phyloP scores from a whole-genome alignment of 1,140 invertebrate species.

The Rhizoglyphus robini region DNA sequence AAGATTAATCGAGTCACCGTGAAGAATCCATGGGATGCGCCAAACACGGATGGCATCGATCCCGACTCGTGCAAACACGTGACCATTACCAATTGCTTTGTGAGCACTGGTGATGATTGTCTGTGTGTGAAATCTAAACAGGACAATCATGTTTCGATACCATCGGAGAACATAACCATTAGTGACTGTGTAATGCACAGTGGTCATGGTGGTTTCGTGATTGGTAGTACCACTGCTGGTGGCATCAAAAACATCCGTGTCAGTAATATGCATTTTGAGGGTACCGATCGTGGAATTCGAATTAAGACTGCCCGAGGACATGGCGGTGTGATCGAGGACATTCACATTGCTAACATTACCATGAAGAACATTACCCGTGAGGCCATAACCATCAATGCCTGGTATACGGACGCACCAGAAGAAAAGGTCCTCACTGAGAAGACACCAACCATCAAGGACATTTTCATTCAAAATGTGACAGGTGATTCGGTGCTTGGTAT shows the following conservation, averaged over 20 bases:
- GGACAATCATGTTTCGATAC: background rate
- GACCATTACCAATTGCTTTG: background rate
- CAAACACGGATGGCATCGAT: slow-evolving; percentile 1
- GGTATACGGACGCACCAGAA: no score
- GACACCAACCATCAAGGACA: no score
- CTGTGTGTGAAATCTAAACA: background rate
- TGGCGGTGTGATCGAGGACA: background rate
- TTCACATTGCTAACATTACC: background rate
- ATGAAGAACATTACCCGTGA: background rate
- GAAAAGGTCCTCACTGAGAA: no score
- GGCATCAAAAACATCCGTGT: no score
- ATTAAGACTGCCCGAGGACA: background rate
- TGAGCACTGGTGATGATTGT: background rate
- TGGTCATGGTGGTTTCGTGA: no score
- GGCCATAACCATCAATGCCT: background rate
- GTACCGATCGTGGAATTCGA: no score
- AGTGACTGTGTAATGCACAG: no score
- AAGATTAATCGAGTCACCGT: background rate
- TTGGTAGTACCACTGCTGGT: no score
- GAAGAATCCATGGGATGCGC: background rate
- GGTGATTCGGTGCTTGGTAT: no score
- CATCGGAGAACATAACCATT: no score
- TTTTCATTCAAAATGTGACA: no score
- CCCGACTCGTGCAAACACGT: background rate
- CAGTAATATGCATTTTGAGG: no score